phyloP scores from a whole-genome alignment of 2,888 invertebrate genomes.

The Drosophila recens region DNA sequence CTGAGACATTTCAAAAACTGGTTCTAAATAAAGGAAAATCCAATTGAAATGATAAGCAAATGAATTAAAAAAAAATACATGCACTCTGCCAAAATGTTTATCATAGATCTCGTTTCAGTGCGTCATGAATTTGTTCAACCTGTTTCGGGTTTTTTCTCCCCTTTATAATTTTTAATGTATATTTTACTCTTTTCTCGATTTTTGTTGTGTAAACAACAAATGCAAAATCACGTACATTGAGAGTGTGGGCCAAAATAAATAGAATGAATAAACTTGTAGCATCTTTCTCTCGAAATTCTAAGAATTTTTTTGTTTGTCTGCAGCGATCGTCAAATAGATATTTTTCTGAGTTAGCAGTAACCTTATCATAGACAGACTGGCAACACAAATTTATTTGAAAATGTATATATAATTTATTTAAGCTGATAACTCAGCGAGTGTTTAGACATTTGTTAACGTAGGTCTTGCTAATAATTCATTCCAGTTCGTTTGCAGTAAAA shows the following conservation, averaged over 20 bases:
- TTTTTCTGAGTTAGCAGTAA: conserved; percentile 10
- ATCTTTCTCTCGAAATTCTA: conserved; percentile 27
- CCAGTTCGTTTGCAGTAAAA: not conserved
- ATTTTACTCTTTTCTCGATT: conserved; percentile 2
- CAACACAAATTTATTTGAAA: not conserved
- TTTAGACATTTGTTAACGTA: conserved; percentile 39
- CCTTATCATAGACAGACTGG: conserved; percentile 1
- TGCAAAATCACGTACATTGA: conserved; percentile 2
- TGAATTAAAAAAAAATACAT: not conserved
- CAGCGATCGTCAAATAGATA: conserved; percentile 14
- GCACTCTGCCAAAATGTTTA: conserved; percentile 12
- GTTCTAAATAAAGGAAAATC: conserved; percentile 45
- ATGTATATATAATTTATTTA: not conserved
- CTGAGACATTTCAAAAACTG: conserved; percentile 28
- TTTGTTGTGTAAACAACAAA: conserved; percentile 35
- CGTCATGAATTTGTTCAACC: conserved; percentile 11
- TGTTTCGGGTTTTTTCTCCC: conserved; percentile 9
- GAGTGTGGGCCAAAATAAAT: not conserved
- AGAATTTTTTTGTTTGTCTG: conserved; percentile 44
- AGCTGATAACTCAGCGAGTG: not conserved
- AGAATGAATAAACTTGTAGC: conserved; percentile 1
- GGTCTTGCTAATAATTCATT: conserved; percentile 28
- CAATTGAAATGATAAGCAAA: not conserved
- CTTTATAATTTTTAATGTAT: conserved; percentile 9
- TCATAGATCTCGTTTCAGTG: conserved; percentile 11